phyloP scores from a whole-genome alignment of 2,113 vertebrate genomes.

The Cercocebus atys region DNA sequence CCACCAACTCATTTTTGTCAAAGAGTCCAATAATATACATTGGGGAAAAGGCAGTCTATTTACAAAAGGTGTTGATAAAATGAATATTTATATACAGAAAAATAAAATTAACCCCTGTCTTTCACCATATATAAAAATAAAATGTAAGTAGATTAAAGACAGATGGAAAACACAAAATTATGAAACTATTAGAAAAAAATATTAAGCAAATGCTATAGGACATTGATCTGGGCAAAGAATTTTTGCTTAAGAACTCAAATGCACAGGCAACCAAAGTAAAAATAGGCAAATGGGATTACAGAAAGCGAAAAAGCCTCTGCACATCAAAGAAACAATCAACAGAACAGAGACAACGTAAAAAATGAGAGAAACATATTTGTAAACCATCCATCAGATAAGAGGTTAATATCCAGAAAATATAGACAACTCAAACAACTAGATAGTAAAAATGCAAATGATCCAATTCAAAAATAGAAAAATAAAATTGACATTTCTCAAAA shows the following conservation, averaged over 20 bases:
- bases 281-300: not conserved
- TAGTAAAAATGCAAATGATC: not conserved
- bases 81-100: not conserved
- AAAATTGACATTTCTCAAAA: not conserved
- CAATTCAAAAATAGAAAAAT: not conserved
- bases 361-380: not conserved
- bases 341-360: not conserved
- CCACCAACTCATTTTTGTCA: not conserved
- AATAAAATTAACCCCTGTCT: not conserved
- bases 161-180: not conserved
- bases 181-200: not conserved
- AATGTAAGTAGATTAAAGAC: not conserved
- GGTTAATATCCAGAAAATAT: not conserved
- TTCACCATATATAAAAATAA: not conserved
- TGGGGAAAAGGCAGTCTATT: not conserved
- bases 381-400: not conserved
- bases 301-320: not conserved
- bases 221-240: not conserved
- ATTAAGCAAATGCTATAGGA: not conserved
- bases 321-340: not conserved
- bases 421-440: not conserved
- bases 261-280: not conserved
- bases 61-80: not conserved
- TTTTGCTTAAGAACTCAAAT: not conserved
- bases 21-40: not conserved